Percentiles rank a stretch among this genome's conserved stretches.
Conservation (phyloP, 2,888 invertebrate species). For the Tribolium freemani region DNA sequence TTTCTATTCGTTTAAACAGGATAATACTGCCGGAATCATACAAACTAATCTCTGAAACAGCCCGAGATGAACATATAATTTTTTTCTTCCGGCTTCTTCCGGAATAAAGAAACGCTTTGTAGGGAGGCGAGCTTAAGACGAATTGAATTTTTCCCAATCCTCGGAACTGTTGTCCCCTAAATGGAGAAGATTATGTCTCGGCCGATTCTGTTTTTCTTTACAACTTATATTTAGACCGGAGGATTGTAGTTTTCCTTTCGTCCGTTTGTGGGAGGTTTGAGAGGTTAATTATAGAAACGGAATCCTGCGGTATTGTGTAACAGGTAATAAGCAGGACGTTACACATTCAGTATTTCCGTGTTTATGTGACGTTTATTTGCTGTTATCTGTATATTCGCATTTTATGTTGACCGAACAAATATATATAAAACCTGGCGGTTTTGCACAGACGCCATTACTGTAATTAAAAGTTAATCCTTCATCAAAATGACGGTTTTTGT, state of each 20-base stretch:
- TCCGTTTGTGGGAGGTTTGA: background rate
- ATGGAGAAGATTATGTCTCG: constrained; percentile 31
- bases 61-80: constrained; percentile 8
- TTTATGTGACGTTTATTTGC: constrained; percentile 16
- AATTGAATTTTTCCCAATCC: constrained; percentile 34
- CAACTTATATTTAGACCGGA: constrained; percentile 29
- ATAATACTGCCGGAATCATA: constrained; percentile 7
- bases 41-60: constrained; percentile 11
- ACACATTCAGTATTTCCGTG: constrained; percentile 1
- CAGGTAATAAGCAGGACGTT: constrained; percentile 5
- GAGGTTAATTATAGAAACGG: constrained; percentile 13
- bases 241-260: background rate
- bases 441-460: constrained; percentile 9
- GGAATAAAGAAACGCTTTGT: constrained; percentile 21
- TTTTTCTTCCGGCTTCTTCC: background rate
- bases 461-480: constrained; percentile 27
- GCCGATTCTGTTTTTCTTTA: constrained; percentile 35
- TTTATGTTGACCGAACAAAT: background rate
- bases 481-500: constrained; percentile 11
- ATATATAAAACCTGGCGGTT: background rate
- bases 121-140: constrained; percentile 23
- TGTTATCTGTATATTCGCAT: constrained; percentile 5
- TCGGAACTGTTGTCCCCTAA: constrained; percentile 26
- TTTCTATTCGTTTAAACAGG: constrained; percentile 16
- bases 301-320: background rate